Evolutionary conservation across 2,113 vertebrate genomes (phyloP).

Genomic region (Donacobius atricapilla): DNA sequence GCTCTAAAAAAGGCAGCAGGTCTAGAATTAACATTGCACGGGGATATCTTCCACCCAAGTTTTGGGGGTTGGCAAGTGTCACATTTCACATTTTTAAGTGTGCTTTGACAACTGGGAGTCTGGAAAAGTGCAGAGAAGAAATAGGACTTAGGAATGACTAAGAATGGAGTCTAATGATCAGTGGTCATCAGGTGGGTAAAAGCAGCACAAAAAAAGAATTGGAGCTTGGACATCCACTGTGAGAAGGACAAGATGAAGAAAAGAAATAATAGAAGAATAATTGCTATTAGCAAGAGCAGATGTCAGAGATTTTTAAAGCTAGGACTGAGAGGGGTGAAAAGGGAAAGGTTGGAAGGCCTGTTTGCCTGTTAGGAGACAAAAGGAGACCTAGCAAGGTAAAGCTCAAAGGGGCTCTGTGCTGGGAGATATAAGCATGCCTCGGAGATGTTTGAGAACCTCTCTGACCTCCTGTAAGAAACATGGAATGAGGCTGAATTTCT

Average conservation of each 20-base stretch:
- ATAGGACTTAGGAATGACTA: background rate
- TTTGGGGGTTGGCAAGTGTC: background rate
- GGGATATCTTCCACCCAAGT: background rate
- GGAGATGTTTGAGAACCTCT: background rate
- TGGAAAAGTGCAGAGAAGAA: slow-evolving; percentile 7
- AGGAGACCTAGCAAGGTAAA: background rate
- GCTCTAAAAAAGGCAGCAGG: slow-evolving; percentile 24
- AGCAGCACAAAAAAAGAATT: background rate
- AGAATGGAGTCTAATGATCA: background rate
- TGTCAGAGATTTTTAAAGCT: background rate
- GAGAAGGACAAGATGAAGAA: background rate
- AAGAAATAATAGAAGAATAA: background rate
- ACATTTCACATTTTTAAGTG: slow-evolving; percentile 18
- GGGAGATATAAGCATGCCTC: background rate
- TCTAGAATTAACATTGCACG: slow-evolving; percentile 17
- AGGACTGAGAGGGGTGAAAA: background rate
- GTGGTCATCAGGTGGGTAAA: background rate
- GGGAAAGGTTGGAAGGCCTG: background rate
- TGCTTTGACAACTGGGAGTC: slow-evolving; percentile 12
- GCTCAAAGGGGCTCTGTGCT: background rate
- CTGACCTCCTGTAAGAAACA: background rate
- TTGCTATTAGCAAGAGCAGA: background rate
- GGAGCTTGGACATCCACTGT: background rate
- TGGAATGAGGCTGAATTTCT: background rate
- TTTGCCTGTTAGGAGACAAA: background rate